Percentiles rank a stretch among this genome's conserved stretches.
phyloP scores from a whole-genome alignment of 2,797 vertebrate genomes.

The Adrianichthys oophorus region DNA sequence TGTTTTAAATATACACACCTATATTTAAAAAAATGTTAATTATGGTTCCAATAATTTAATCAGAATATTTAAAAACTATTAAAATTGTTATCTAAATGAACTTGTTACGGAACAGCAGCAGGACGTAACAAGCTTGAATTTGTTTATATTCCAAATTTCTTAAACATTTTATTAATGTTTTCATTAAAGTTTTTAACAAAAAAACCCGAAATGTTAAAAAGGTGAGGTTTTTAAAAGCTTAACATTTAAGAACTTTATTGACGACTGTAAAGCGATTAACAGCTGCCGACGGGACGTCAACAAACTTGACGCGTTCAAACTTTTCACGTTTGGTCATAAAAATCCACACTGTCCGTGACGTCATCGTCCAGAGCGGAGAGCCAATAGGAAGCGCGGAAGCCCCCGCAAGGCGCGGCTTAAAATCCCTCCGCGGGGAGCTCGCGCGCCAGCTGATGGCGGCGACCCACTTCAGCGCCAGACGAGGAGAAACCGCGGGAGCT shows the following conservation, averaged over 20 bases:
- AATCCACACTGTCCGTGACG: conserved; percentile 33
- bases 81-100: too few species aligned
- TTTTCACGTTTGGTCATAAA: conserved; percentile 50
- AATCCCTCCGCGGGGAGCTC: conserved; percentile 75
- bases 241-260: background rate
- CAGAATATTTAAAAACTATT: too few species aligned
- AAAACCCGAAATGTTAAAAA: too few species aligned
- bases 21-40: too few species aligned
- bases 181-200: too few species aligned
- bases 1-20: too few species aligned
- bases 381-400: conserved; percentile 82
- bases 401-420: conserved; percentile 84
- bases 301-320: conserved; percentile 48
- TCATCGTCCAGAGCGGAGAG: conserved; percentile 84
- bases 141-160: too few species aligned
- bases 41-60: too few species aligned
- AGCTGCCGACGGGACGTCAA: too few species aligned
- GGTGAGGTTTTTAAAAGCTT: background rate
- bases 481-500: conserved; percentile 23
- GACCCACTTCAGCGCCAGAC: conserved; percentile 59
- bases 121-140: too few species aligned
- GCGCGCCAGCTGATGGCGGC: conserved; percentile 85
- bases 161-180: too few species aligned
- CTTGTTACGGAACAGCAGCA: too few species aligned
- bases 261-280: background rate